Evolutionary conservation across 2,888 invertebrate species (phyloP).

Genomic region (Petrophora chlorosata): DNA sequence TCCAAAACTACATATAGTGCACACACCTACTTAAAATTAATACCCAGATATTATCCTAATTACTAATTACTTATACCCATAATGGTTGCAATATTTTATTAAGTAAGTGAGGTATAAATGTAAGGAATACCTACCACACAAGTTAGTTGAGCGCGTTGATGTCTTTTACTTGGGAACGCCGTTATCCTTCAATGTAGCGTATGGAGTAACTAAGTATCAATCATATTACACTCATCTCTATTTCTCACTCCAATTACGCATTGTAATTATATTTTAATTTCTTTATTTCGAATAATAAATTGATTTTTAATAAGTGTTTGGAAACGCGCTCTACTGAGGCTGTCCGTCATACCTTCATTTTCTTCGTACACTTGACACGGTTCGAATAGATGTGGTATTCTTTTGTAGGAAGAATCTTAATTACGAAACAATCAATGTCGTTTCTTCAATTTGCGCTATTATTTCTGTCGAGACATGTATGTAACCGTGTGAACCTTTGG

Average conservation of each 20-base stretch:
- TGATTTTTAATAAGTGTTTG: slow-evolving; percentile 29
- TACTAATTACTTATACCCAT: too few relatives aligned
- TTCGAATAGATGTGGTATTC: slow-evolving; percentile 9
- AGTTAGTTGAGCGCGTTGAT: slow-evolving; percentile 4
- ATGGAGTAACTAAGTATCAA: neutral
- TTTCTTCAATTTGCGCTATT: slow-evolving; percentile 51
- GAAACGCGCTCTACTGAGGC: slow-evolving; percentile 9
- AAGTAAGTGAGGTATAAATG: too few relatives aligned
- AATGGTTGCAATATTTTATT: too few relatives aligned
- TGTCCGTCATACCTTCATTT: slow-evolving; percentile 16
- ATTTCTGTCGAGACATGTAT: slow-evolving; percentile 48
- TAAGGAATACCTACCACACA: too few relatives aligned
- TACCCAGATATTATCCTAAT: too few relatives aligned
- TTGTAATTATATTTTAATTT: slow-evolving; percentile 27
- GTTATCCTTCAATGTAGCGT: slow-evolving; percentile 3
- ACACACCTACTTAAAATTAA: too few relatives aligned
- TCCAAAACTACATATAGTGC: too few relatives aligned
- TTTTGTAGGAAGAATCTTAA: slow-evolving; percentile 39
- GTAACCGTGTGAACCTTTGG: slow-evolving; percentile 67
- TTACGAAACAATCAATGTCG: slow-evolving; percentile 49
- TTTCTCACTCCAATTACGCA: slow-evolving; percentile 1
- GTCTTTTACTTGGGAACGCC: slow-evolving; percentile 6
- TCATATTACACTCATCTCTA: neutral
- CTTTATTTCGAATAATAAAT: slow-evolving; percentile 27
- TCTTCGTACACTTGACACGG: slow-evolving; percentile 14